phyloP scores from a whole-genome alignment of 2,888 invertebrate genomes.

The Pecten maximus region DNA sequence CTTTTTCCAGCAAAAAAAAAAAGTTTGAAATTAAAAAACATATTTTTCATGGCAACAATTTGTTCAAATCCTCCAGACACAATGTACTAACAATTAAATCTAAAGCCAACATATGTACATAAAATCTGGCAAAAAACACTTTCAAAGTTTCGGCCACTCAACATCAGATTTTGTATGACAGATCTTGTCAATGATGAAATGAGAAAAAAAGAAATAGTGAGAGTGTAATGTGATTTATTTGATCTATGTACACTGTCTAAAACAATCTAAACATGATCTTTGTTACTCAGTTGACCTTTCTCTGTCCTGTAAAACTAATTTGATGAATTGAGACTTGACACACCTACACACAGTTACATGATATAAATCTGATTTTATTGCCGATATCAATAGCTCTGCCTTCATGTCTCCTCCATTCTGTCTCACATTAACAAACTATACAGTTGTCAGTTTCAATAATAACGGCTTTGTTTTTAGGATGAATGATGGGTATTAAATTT shows the following conservation, averaged over 20 bases:
- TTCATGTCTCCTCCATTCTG: neutral
- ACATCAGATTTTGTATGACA: neutral
- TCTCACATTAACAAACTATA: neutral
- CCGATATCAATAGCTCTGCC: neutral
- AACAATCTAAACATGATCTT: neutral
- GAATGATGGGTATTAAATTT: neutral
- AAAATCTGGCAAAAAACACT: too few species aligned
- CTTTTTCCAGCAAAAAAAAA: too few species aligned
- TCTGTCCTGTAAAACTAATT: neutral
- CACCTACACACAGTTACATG: neutral
- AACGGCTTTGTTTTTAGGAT: neutral
- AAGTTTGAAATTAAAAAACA: too few species aligned
- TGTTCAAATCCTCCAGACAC: too few species aligned
- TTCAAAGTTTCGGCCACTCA: neutral
- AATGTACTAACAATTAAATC: too few species aligned
- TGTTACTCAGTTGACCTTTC: neutral
- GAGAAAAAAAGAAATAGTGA: too few species aligned
- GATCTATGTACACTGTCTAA: neutral
- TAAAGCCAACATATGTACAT: too few species aligned
- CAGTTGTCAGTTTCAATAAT: neutral
- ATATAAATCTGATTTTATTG: neutral
- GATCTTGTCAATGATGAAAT: neutral
- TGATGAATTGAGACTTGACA: neutral
- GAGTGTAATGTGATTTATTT: neutral
- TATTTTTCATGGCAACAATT: too few species aligned